A percentile compares a stretch with the other conserved stretches of the same genome.
These are phyloP conservation scores for Myodes glareolus DNA, from an alignment of 2,113 vertebrate species.

Conservation along the genomic window DNA sequence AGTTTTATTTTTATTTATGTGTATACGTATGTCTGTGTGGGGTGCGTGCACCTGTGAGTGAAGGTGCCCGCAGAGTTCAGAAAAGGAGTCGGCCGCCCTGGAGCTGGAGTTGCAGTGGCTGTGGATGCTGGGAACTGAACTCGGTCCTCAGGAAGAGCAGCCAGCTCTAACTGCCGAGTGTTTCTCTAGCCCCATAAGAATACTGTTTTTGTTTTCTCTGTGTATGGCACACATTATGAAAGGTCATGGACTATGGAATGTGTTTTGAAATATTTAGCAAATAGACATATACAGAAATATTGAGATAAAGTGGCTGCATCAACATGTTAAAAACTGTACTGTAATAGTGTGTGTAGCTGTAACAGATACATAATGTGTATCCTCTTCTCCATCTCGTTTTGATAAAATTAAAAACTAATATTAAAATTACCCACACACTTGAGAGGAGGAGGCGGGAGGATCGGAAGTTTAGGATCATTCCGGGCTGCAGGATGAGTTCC, in stretches of 20 bases:
- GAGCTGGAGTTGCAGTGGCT: neutral
- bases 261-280: constrained; percentile 35
- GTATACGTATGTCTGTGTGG: neutral
- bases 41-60: neutral
- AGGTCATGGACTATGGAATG: neutral
- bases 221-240: neutral
- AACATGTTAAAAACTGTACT: neutral
- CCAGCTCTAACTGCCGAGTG: neutral
- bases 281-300: neutral
- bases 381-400: neutral
- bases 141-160: neutral
- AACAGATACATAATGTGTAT: neutral
- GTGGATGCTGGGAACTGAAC: neutral
- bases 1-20: neutral
- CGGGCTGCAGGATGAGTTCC: neutral
- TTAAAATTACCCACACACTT: neutral
- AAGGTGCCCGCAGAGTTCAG: neutral
- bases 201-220: neutral
- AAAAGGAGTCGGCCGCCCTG: too few relatives aligned
- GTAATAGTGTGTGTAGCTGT: neutral
- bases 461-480: neutral
- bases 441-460: too few relatives aligned
- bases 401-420: neutral
- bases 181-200: neutral
- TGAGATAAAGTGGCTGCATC: neutral